Evolutionary conservation across 2,113 vertebrate species (phyloP), one percentile per base, ranked within the genome.

Genomic region (Pithys albifrons): DNA sequence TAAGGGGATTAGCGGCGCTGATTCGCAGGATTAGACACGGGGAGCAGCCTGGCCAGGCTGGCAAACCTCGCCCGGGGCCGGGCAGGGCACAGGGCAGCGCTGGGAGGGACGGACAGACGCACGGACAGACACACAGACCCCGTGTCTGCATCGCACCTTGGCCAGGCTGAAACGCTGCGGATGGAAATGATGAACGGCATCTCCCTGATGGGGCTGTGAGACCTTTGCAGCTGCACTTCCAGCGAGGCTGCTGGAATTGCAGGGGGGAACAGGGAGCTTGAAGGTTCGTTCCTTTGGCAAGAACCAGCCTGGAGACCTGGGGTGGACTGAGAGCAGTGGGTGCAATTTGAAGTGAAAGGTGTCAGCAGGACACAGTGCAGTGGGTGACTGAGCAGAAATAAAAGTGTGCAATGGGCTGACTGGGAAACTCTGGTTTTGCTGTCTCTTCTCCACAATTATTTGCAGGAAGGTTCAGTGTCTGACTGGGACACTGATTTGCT

Each of bases 1-100:
- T 97, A 96, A 98, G 97, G 20, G 7, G 96, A 95, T 97, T 95
- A 95, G 49, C 52, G 91, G 66, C 59, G 61, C 96, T 95, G 96
- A 85, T 92, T 95, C 64, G 49, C 80, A 93, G 91, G 95, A 91
- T 91, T 91, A 96, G 95, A 96, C 88, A 59, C 20, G 13, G 72
- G 85, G 66, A 88, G 92, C 87, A 91, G 95, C 83, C 95, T 92
- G 90, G 90, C 91, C 74, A 57, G 91, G 84, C 76, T 43, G 41
- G 41, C 41, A 43, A 43, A 43, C 12, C 41, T 43, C 41, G 41
- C 41, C 41, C 41, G 41, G 14, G 41, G 41, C 41, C 41, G 41
- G 41, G 14, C 41, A 43, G 41, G 41, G 41, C 41, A 43, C 41
- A 43, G 41, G 41, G 41, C 41, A 43, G 41, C 41, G 41, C 41